Conservation (phyloP, 2,888 invertebrate genomes). For the Caenorhabditis virilis region DNA sequence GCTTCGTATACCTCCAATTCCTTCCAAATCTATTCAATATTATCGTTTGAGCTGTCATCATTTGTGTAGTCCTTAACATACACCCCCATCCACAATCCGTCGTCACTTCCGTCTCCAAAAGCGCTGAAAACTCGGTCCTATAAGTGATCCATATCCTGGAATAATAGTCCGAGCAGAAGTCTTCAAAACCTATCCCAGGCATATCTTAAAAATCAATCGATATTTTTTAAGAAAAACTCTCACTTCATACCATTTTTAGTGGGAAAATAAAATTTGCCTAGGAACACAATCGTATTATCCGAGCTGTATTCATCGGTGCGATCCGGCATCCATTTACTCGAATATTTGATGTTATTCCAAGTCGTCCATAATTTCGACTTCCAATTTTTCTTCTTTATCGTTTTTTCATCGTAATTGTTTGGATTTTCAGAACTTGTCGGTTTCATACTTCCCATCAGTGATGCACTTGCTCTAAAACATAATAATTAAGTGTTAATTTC, state of each 20-base stretch:
- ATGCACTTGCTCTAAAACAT: slow-evolving; percentile 24
- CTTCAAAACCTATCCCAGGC: slow-evolving; percentile 27
- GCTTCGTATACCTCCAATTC: slow-evolving; percentile 69
- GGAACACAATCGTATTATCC: slow-evolving; percentile 28
- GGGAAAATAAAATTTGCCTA: slow-evolving; percentile 33
- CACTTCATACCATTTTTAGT: slow-evolving; percentile 15
- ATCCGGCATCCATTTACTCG: slow-evolving; percentile 46
- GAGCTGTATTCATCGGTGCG: slow-evolving; percentile 41
- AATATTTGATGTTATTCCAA: slow-evolving; percentile 54
- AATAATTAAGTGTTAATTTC: too few species aligned
- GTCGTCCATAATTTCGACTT: slow-evolving; percentile 44
- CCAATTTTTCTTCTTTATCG: slow-evolving; percentile 18
- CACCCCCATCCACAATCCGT: slow-evolving; percentile 96
- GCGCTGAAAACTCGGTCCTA: slow-evolving; percentile 71
- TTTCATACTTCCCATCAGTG: slow-evolving; percentile 20
- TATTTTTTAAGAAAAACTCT: slow-evolving; percentile 3
- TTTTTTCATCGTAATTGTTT: slow-evolving; percentile 2
- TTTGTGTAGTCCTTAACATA: slow-evolving; percentile 85
- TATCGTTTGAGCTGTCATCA: slow-evolving; percentile 87
- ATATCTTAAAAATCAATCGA: neutral
- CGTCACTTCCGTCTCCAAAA: slow-evolving; percentile 71
- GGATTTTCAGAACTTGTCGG: slow-evolving; percentile 12
- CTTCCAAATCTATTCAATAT: slow-evolving; percentile 83
- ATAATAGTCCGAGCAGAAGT: slow-evolving; percentile 53
- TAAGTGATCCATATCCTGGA: slow-evolving; percentile 76